A percentile compares a stretch with the other conserved stretches of the same genome.
Evolutionary conservation across 1,140 invertebrate species (phyloP).

Genomic region (Cataglyphis hispanica): DNA sequence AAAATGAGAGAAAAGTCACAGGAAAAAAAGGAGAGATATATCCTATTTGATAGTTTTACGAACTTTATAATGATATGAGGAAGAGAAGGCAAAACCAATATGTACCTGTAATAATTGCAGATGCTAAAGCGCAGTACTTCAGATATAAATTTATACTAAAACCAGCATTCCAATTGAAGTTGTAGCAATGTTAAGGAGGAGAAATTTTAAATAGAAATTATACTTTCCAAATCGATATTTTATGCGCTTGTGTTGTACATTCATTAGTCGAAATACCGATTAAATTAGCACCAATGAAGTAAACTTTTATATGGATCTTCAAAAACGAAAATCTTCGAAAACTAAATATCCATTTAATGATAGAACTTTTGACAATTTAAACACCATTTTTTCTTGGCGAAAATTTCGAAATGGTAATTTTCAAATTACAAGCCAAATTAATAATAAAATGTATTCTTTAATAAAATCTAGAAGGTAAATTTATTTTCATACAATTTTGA

Average conservation of each 20-base stretch:
- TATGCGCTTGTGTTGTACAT: constrained; percentile 3
- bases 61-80: neutral
- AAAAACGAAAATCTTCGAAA: no score
- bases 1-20: neutral
- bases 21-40: neutral
- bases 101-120: neutral
- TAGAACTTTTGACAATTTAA: no score
- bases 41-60: neutral
- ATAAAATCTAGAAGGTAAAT: no score
- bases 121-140: constrained; percentile 39
- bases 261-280: neutral
- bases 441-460: no score
- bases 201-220: constrained; percentile 6
- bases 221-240: constrained; percentile 2
- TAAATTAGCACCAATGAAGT: neutral
- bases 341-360: no score
- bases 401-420: no score
- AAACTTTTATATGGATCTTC: neutral
- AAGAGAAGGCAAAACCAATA: neutral
- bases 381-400: no score
- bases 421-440: no score
- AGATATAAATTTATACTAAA: constrained; percentile 14
- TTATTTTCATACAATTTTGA: no score
- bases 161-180: neutral
- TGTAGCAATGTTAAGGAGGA: neutral